Evolutionary conservation across 2,888 invertebrate genomes (phyloP).

Genomic region (Ochropleura plecta): DNA sequence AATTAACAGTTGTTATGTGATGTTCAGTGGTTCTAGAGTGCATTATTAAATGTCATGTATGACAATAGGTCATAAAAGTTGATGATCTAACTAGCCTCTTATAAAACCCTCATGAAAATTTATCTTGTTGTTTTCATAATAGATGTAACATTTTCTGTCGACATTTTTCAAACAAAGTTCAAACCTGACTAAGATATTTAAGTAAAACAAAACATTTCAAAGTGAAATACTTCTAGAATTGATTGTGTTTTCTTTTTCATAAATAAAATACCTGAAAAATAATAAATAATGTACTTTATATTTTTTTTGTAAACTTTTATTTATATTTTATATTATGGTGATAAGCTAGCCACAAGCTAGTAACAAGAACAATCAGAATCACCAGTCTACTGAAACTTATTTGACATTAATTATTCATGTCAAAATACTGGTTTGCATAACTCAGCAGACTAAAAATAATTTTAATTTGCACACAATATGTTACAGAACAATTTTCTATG

Average conservation of each 20-base stretch:
- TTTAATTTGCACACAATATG: background rate
- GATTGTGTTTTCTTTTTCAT: background rate
- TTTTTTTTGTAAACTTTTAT: background rate
- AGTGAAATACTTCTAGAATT: background rate
- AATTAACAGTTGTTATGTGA: conserved; percentile 41
- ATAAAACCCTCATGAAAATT: background rate
- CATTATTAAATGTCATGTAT: conserved; percentile 18
- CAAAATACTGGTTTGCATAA: background rate
- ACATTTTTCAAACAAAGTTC: background rate
- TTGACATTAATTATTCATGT: background rate
- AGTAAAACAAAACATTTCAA: background rate
- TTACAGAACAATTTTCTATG: background rate
- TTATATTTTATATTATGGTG: background rate
- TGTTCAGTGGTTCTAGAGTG: conserved; percentile 22
- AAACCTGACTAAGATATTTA: background rate
- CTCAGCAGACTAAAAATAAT: background rate
- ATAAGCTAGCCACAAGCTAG: background rate
- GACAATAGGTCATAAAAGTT: conserved; percentile 53
- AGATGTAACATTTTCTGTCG: background rate
- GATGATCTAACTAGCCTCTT: background rate
- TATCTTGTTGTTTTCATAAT: conserved; percentile 20
- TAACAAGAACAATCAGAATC: background rate
- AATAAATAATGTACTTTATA: background rate
- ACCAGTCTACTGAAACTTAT: background rate
- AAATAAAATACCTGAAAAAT: background rate